Evolutionary conservation across 2,888 invertebrate genomes (phyloP), one percentile per base, ranked within the genome.

Genomic region (Invenusta paracnida): DNA sequence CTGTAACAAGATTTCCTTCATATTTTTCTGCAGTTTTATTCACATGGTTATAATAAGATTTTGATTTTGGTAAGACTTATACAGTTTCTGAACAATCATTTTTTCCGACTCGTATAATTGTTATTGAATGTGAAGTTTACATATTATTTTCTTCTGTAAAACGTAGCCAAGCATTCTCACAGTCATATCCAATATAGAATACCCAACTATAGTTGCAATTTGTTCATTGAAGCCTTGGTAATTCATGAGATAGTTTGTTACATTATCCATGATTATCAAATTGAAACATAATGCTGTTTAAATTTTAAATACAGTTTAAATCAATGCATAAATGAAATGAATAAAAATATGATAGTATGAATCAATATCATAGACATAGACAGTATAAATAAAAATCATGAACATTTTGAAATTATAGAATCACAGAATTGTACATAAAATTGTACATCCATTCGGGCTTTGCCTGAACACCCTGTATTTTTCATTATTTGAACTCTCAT

Each of bases 51-150:
- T 73, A 2, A 73, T 73, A 23, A 73, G 17, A 73, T 48, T 48
- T 48, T 48, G 48, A 48, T 73, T 73, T 73, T 73, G 73, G 73
- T 73, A 73, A 25, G 23, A 23, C 73, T 73, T 5, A 73, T 73
- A 73, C 5, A 73, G 73, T 73, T 23, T 73, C 73, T 73, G 23
- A 73, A 13, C n/a, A 73, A 5, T 23, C 2, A 13, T 73, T 73
- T 73, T 73, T 73, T 23, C 73, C 5, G 23, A 13, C 73, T 73
- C 73, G 73, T 73, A n/a, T n/a, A n/a, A 73, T 23, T 73, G 25
- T 73, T 73, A 2, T 73, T 73, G 73, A 5, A 73, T 2, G 73
- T 73, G 73, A 23, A 73, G 73, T 23, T 73, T 73, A 2, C 73
- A 73, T 73, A 73, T 73, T 23, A 48, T 48, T 48, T 48, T 48